These are phyloP conservation scores for Chlamydotis undulata DNA, from an alignment of 2,113 vertebrate species.

Conservation along the genomic window DNA sequence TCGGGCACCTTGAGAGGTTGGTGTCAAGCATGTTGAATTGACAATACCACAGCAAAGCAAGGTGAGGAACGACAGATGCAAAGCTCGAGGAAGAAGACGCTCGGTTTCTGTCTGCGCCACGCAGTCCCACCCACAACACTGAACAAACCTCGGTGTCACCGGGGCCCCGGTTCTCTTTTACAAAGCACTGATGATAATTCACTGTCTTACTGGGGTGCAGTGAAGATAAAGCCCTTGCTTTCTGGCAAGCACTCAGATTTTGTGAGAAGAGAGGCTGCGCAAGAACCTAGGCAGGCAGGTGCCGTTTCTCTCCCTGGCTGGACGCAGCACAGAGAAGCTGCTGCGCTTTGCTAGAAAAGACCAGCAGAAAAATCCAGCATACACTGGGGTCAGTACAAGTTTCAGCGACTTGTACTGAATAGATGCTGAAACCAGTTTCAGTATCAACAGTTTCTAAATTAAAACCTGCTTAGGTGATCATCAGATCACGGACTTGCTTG, in stretches of 20 bases:
- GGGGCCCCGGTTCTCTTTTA: rapidly evolving
- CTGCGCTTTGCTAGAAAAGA: not conserved
- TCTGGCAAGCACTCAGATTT: not conserved
- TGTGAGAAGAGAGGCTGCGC: not conserved
- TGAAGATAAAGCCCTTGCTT: not conserved
- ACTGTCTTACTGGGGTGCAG: not conserved
- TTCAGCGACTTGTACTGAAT: not conserved
- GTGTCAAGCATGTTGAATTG: not conserved
- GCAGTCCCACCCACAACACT: rapidly evolving
- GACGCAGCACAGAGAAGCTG: not conserved
- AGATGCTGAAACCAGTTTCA: not conserved
- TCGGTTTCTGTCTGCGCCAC: not conserved
- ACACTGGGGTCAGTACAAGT: not conserved
- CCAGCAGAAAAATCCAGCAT: not conserved
- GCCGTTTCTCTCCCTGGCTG: not conserved
- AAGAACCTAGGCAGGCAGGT: slow-evolving; percentile 15
- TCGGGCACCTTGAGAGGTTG: not conserved
- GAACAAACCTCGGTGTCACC: not conserved
- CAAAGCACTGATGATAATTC: not conserved
- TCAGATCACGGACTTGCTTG: not conserved
- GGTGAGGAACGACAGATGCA: not conserved
- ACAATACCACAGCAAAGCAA: not conserved
- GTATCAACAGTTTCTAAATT: slow-evolving; percentile 7
- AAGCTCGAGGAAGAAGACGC: not conserved
- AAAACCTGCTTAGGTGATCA: slow-evolving; percentile 35